phyloP scores from a whole-genome alignment of 2,888 invertebrate species.

The Eurytoma adleriae region DNA sequence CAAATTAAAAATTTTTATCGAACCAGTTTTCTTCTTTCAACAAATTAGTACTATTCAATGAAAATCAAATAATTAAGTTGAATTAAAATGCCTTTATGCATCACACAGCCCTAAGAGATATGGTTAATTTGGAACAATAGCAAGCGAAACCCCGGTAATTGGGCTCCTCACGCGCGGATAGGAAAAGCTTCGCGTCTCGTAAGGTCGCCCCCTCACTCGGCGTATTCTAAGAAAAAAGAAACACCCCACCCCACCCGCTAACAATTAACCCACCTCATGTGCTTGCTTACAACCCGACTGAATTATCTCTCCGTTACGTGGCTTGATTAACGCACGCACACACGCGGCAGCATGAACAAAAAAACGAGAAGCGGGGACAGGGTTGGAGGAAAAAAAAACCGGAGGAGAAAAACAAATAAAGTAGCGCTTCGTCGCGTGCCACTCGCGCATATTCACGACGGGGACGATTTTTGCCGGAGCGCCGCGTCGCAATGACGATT shows the following conservation, averaged over 20 bases:
- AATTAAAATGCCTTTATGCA: too few species aligned
- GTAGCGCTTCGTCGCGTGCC: constrained; percentile 30
- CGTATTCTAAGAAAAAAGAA: constrained; percentile 36
- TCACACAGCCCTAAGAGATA: constrained; percentile 3
- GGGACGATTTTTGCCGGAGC: constrained; percentile 36
- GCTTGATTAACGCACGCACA: constrained; percentile 40
- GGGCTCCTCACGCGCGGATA: constrained; percentile 16
- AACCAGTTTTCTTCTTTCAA: not conserved
- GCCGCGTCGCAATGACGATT: constrained; percentile 34
- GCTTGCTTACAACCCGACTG: constrained; percentile 30
- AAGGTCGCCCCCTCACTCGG: constrained; percentile 36
- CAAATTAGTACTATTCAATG: not conserved
- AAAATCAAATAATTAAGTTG: too few species aligned
- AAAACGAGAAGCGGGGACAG: constrained; percentile 5
- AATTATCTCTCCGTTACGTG: constrained; percentile 31
- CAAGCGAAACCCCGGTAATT: constrained; percentile 26
- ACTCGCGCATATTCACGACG: constrained; percentile 20
- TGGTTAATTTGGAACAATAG: constrained; percentile 38
- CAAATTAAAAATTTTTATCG: too few species aligned
- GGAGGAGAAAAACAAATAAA: constrained; percentile 47
- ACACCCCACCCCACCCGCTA: not conserved
- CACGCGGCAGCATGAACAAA: not conserved
- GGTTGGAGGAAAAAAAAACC: not conserved
- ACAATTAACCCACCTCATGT: constrained; percentile 49
- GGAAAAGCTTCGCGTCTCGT: constrained; percentile 16